These are phyloP conservation scores for Orussus abietinus DNA, from an alignment of 1,140 invertebrate genomes.

Conservation along the genomic window DNA sequence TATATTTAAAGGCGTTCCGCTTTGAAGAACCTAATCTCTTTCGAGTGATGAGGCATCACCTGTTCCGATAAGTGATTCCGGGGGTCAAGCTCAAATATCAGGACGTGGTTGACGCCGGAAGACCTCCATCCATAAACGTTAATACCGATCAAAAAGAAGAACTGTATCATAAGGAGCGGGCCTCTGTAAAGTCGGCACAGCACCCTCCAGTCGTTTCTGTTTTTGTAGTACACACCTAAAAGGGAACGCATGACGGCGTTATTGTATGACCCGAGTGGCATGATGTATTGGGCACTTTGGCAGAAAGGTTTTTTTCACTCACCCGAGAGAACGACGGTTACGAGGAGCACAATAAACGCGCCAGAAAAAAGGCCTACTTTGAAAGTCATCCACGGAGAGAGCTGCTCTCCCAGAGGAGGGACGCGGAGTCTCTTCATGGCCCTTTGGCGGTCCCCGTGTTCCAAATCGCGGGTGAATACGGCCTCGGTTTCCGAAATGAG, in stretches of 20 bases:
- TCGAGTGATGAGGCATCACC: slow-evolving; percentile 13
- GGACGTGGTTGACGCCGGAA: slow-evolving; percentile 87
- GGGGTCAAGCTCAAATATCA: slow-evolving; percentile 91
- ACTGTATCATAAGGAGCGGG: slow-evolving; percentile 77
- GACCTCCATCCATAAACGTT: slow-evolving; percentile 88
- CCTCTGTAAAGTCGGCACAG: slow-evolving; percentile 74
- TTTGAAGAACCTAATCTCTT: too few relatives aligned
- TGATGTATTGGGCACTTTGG: too few relatives aligned
- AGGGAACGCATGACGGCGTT: neutral
- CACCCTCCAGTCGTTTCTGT: slow-evolving; percentile 50
- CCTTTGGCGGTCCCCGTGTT: slow-evolving; percentile 75
- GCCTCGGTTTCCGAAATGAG: slow-evolving; percentile 82
- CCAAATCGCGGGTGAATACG: slow-evolving; percentile 76
- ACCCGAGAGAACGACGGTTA: slow-evolving; percentile 71
- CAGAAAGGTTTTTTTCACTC: slow-evolving; percentile 36
- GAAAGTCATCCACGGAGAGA: slow-evolving; percentile 80
- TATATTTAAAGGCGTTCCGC: too few relatives aligned
- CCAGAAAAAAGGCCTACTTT: slow-evolving; percentile 80
- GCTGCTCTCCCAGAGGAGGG: slow-evolving; percentile 80
- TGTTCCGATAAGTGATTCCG: slow-evolving; percentile 83
- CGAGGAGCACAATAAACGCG: slow-evolving; percentile 72
- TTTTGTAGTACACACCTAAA: slow-evolving; percentile 49
- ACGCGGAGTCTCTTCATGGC: slow-evolving; percentile 87
- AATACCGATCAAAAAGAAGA: slow-evolving; percentile 81
- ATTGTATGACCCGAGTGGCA: too few relatives aligned